phyloP scores from a whole-genome alignment of 2,888 invertebrate genomes.

The Halictus ligatus region DNA sequence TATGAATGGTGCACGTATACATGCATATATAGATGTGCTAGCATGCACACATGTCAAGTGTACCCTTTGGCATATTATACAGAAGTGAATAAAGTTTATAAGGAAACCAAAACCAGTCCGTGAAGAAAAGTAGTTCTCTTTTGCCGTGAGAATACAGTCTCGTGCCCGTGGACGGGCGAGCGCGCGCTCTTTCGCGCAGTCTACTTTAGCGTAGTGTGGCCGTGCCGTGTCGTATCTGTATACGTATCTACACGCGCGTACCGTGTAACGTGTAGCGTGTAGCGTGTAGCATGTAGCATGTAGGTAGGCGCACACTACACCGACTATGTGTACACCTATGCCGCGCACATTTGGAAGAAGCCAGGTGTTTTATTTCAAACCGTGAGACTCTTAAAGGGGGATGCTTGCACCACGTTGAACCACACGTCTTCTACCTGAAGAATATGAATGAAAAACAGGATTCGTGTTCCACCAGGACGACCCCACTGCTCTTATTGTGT shows the following conservation, averaged over 20 bases:
- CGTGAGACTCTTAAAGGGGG: constrained; percentile 79
- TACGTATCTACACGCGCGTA: background rate
- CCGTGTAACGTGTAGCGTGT: background rate
- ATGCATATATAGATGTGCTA: constrained; percentile 54
- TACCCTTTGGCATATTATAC: constrained; percentile 81
- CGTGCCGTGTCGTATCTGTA: constrained; percentile 17
- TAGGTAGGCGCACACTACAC: constrained; percentile 15
- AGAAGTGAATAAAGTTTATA: constrained; percentile 83
- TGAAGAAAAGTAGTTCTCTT: constrained; percentile 42
- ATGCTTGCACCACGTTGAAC: constrained; percentile 70
- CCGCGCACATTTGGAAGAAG: constrained; percentile 60
- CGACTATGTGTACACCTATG: background rate
- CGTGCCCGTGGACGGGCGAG: constrained; percentile 11
- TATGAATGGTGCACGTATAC: constrained; percentile 75
- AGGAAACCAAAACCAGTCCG: constrained; percentile 78
- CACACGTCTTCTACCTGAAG: constrained; percentile 66
- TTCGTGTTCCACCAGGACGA: constrained; percentile 76
- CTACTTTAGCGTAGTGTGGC: constrained; percentile 48
- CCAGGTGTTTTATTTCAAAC: constrained; percentile 81
- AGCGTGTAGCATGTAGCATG: background rate
- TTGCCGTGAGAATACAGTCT: constrained; percentile 59
- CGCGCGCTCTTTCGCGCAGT: constrained; percentile 35
- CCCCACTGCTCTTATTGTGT: constrained; percentile 78
- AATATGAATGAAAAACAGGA: constrained; percentile 82
- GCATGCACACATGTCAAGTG: constrained; percentile 42